Percentiles rank a stretch among this genome's conserved stretches.
phyloP scores from a whole-genome alignment of 2,113 vertebrate genomes.

The Poeciliopsis turrubarensis region DNA sequence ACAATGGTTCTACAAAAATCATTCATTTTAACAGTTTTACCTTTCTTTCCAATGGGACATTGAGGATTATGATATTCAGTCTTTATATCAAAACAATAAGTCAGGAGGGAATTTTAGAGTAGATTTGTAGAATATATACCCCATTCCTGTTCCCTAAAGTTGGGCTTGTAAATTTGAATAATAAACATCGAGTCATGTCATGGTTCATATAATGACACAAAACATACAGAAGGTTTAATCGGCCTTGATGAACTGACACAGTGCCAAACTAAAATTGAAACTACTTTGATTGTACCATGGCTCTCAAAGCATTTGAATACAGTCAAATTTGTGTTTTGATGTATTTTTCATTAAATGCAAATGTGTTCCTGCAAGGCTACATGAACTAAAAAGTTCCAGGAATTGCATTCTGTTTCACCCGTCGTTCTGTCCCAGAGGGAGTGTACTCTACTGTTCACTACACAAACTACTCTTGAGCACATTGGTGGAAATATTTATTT shows the following conservation, averaged over 20 bases:
- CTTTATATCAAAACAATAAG: not conserved
- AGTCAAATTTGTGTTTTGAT: not conserved
- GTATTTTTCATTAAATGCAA: conserved; percentile 1
- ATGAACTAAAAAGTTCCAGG: conserved; percentile 31
- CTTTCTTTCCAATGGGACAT: too few relatives aligned
- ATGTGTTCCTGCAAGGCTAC: conserved; percentile 25
- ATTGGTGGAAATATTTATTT: conserved; percentile 63
- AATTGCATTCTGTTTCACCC: conserved; percentile 46
- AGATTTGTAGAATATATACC: too few relatives aligned
- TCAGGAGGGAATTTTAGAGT: too few relatives aligned
- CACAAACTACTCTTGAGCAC: conserved; percentile 60
- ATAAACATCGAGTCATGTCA: too few relatives aligned
- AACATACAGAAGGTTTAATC: too few relatives aligned
- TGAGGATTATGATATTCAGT: not conserved
- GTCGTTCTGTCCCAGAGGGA: conserved; percentile 49
- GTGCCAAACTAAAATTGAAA: not conserved
- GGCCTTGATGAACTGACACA: not conserved
- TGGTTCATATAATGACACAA: too few relatives aligned
- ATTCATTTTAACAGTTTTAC: too few relatives aligned
- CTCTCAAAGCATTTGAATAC: conserved; percentile 7
- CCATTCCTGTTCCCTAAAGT: too few relatives aligned
- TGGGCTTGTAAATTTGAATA: too few relatives aligned
- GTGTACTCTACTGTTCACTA: conserved; percentile 55
- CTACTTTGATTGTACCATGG: not conserved
- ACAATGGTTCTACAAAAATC: too few relatives aligned